Evolutionary conservation across 2,113 vertebrate species (phyloP).

Genomic region (Elgaria multicarinata): DNA sequence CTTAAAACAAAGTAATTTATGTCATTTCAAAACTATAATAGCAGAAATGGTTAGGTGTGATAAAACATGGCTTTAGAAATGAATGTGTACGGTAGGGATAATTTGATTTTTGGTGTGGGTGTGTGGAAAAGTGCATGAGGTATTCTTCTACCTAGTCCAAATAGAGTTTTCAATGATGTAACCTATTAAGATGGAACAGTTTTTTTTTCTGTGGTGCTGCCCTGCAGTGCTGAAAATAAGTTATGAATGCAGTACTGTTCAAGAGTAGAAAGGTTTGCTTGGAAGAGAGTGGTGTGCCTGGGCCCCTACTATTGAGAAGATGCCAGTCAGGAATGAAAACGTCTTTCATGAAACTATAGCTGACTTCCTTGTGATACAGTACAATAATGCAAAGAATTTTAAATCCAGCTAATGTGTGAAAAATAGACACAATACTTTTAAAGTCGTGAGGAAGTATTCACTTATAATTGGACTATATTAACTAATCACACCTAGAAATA

Average conservation of each 20-base stretch:
- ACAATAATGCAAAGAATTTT: conserved; percentile 76
- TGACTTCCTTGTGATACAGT: conserved; percentile 80
- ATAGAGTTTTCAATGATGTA: conserved; percentile 79
- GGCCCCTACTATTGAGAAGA: conserved; percentile 84
- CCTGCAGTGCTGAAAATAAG: conserved; percentile 75
- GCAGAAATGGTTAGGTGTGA: neutral
- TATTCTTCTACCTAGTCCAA: conserved; percentile 74
- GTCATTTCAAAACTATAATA: neutral
- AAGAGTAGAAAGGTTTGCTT: conserved; percentile 80
- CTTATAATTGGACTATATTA: conserved; percentile 58
- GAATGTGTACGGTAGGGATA: conserved; percentile 34
- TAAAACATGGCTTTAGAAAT: conserved; percentile 39
- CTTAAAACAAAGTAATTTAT: conserved; percentile 9
- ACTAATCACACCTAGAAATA: conserved; percentile 57
- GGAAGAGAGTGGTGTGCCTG: conserved; percentile 81
- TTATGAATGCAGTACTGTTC: conserved; percentile 86
- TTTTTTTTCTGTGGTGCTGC: conserved; percentile 81
- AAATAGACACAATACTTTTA: conserved; percentile 54
- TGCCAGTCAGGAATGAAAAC: conserved; percentile 87
- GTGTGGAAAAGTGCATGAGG: conserved; percentile 62
- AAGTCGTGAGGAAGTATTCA: conserved; percentile 56
- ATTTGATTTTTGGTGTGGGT: conserved; percentile 65
- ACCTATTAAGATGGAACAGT: conserved; percentile 77
- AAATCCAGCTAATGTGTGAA: conserved; percentile 72
- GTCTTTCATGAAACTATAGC: conserved; percentile 84